Base-by-base conservation (phyloP, 2,113 vertebrate species). In the Lampris incognitus region DNA sequence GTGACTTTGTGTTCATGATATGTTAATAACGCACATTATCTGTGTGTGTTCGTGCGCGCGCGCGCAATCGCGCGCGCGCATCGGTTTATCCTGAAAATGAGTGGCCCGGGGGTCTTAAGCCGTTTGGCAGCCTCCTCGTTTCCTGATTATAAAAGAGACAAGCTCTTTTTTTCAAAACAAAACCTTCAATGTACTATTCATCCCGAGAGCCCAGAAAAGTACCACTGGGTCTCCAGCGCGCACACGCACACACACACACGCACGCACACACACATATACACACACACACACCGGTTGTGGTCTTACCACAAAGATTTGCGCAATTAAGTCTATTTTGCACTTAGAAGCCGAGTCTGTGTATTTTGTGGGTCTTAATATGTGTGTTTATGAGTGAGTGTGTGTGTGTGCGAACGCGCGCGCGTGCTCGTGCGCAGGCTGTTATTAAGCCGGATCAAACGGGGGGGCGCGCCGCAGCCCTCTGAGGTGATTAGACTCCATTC, bases 31-130 rank as follows among this genome's bases (percentile, higher is more conserved):
- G 24, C 24, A 24, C 24, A 24, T 24, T 63, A 1, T 41, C 58
- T 89, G 89, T 89, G 93, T 74, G 66, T 79, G 65, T 81, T 59
- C 54, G 24, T 68, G 63, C 36, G 78, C 70, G 72, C 54, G 61
- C 52, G 64, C 69, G n/a, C n/a, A n/a, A n/a, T n/a, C n/a, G n/a
- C 69, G 52, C 63, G 74, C 39, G 71, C 60, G 10, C 58, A 71
- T 88, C 69, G 79, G 74, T 95, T 95, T 94, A 95, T 96, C 93
- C 94, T 95, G 94, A 95, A 96, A 96, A 97, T 97, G 95, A 97
- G 94, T 95, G 92, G 94, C 92, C 83, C 90, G 92, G 95, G 91
- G 84, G 92, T 95, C 93, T 93, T 92, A 74, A 90, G 89, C 92
- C 93, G 95, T 95, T 96, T 97, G 95, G 94, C 94, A 95, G 93